phyloP scores from a whole-genome alignment of 2,113 vertebrate species.

The Corythornis madagascariensis region DNA sequence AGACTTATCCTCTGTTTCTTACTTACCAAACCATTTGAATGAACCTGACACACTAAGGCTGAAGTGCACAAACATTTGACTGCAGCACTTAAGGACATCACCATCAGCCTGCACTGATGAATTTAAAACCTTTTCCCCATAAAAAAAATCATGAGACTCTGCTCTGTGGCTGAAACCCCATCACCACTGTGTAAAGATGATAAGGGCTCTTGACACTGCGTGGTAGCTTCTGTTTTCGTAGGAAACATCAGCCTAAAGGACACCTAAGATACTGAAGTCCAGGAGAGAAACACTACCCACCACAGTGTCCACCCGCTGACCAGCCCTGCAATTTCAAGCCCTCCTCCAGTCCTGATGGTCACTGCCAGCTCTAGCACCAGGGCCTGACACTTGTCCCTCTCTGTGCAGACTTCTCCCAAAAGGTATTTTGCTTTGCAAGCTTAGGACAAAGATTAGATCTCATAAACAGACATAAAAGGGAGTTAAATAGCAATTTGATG shows the following conservation, averaged over 20 bases:
- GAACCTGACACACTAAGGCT: too few species aligned
- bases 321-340: neutral
- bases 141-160: rapidly evolving
- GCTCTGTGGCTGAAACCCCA: neutral
- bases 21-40: neutral
- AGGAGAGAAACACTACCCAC: neutral
- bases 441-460: neutral
- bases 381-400: too few species aligned
- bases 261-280: neutral
- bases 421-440: neutral
- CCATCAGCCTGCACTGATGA: rapidly evolving
- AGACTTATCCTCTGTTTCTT: rapidly evolving
- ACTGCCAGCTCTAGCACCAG: neutral
- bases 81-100: too few species aligned
- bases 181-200: neutral
- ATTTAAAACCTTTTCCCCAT: neutral
- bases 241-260: neutral
- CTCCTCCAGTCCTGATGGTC: too few species aligned
- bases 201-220: neutral
- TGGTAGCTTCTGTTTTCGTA: conserved; percentile 26
- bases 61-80: too few species aligned
- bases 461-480: neutral
- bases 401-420: too few species aligned
- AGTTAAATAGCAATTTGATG: neutral
- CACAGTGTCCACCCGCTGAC: rapidly evolving